Base-by-base conservation (phyloP, 2,888 invertebrate genomes). In the Ernsta delagoae region DNA sequence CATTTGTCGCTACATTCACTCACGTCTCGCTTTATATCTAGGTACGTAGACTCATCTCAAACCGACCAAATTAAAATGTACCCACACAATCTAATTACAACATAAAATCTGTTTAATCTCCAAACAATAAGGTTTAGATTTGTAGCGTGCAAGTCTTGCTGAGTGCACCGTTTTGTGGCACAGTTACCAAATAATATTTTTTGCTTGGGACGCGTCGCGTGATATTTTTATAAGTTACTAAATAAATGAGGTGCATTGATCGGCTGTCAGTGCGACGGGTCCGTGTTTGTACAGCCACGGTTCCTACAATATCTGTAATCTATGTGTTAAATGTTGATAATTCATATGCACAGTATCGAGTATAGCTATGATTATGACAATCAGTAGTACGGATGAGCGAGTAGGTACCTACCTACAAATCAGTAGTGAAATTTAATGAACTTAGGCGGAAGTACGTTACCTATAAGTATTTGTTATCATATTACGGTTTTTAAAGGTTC, bases 181-280 rank as follows among this genome's bases (percentile, higher is more conserved):
- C 65, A 70, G 70, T 74, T 7, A 6, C 6, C 6, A 8, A 6
- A 62, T 71, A 73, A 12, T 45, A 59, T 71, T 57, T 81, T 82
- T 83, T 80, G 79, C 77, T 76, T 71, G 70, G 53, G 66, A 59
- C 45, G 65, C 70, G 72, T 76, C n/a, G n/a, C n/a, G n/a, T n/a
- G 78, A 83, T 90, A 89, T 91, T 92, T 90, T 89, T 81, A 82
- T 89, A 90, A 86, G 88, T 85, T 83, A 86, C 86, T 87, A 89
- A 90, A 89, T 91, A 91, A 91, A 92, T 91, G 89, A 91, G 80
- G 82, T 74, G 82, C 82, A 90, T 92, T 93, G 91, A 92, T 85
- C 82, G 78, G 75, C 80, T 85, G 92, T 89, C 91, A 87, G 78
- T n/a, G n/a, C n/a, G n/a, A n/a, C n/a, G n/a, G n/a, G n/a, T n/a